A percentile compares a stretch with the other conserved stretches of the same genome.
Evolutionary conservation across 2,888 invertebrate genomes (phyloP).

Genomic region (Microctonus brassicae): DNA sequence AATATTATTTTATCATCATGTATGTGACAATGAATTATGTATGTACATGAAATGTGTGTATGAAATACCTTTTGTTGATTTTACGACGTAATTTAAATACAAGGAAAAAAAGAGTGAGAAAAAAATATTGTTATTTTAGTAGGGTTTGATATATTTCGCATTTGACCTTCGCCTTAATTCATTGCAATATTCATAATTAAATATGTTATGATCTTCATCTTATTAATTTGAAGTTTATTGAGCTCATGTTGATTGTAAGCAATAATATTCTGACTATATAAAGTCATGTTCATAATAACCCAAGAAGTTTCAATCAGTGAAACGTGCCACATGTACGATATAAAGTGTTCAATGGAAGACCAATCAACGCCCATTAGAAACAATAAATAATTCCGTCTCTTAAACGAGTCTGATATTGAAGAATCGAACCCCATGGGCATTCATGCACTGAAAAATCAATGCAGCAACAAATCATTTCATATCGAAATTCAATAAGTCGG

Average conservation of each 20-base stretch:
- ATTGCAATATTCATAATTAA: background rate
- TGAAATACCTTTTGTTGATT: background rate
- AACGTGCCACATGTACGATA: slow-evolving; percentile 17
- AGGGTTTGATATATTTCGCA: background rate
- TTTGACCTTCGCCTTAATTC: background rate
- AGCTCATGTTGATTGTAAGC: background rate
- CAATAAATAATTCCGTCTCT: slow-evolving; percentile 41
- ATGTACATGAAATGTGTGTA: too few relatives aligned
- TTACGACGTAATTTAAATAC: too few relatives aligned
- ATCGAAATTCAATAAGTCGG: background rate
- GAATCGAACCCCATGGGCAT: background rate
- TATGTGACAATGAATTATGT: background rate
- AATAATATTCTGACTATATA: background rate
- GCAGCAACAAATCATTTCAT: background rate
- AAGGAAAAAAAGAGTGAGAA: too few relatives aligned
- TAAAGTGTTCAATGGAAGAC: slow-evolving; percentile 42
- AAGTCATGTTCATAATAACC: background rate
- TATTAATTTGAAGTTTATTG: background rate
- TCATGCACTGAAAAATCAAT: background rate
- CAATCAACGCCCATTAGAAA: slow-evolving; percentile 48
- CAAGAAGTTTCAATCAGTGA: background rate
- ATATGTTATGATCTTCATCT: background rate
- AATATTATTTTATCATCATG: background rate
- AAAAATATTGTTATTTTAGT: background rate
- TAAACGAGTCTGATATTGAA: slow-evolving; percentile 13